phyloP scores from a whole-genome alignment of 2,113 vertebrate species.

The Lethenteron reissneri region DNA sequence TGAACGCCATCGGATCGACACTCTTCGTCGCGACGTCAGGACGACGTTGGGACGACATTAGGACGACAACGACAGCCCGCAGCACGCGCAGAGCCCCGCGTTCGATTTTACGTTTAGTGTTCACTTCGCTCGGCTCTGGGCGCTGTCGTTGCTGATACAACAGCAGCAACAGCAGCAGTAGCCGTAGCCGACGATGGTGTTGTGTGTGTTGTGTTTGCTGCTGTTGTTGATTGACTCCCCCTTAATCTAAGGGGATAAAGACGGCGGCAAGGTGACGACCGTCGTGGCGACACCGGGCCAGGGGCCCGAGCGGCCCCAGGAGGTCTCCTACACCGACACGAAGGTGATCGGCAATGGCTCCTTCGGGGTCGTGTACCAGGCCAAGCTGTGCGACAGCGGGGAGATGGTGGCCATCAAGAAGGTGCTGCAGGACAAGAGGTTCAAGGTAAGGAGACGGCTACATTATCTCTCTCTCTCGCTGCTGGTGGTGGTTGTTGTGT shows the following conservation, averaged over 20 bases:
- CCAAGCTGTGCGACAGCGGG: conserved; percentile 55
- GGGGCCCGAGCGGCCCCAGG: conserved; percentile 60
- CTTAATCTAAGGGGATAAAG: conserved; percentile 55
- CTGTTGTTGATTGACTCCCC: conserved; percentile 11
- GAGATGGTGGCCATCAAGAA: conserved; percentile 87
- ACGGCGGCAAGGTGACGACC: conserved; percentile 64
- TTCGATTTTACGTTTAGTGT: too few relatives aligned
- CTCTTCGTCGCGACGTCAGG: too few relatives aligned
- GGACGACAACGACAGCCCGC: too few relatives aligned
- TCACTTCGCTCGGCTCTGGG: too few relatives aligned
- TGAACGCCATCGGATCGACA: too few relatives aligned
- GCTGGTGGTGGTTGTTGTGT: too few relatives aligned
- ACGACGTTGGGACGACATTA: too few relatives aligned
- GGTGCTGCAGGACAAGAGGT: conserved; percentile 74
- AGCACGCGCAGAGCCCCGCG: too few relatives aligned
- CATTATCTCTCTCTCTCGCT: too few relatives aligned
- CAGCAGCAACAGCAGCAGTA: too few relatives aligned
- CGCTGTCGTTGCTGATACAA: too few relatives aligned
- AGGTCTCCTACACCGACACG: conserved; percentile 75
- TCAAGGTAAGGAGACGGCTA: conserved; percentile 35
- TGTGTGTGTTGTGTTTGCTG: conserved; percentile 12
- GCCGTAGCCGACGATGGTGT: not conserved
- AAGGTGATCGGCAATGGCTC: conserved; percentile 82
- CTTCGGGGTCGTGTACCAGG: conserved; percentile 78
- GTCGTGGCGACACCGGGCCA: conserved; percentile 68